Base-by-base conservation (phyloP, 2,113 vertebrate species). In the Trogon melanurus region DNA sequence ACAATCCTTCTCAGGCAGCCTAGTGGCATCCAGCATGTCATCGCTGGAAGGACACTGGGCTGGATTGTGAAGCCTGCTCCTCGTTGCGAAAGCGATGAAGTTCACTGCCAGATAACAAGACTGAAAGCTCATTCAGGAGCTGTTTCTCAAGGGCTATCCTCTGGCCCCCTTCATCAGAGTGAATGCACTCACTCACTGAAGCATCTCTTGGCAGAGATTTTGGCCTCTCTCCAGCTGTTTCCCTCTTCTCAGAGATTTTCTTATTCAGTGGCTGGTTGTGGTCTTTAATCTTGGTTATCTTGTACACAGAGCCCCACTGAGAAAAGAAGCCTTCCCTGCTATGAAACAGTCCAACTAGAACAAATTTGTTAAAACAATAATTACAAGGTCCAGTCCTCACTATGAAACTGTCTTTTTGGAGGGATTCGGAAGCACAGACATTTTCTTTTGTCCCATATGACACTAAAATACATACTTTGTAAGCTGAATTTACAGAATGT, bases 121-220 rank as follows among this genome's bases (percentile, higher is more conserved):
- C 83, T 85, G 34, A 91, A 94, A 90, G 66, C 93, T 96, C 86
- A 96, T 95, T 98, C 93, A 97, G 92, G 93, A 92, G 70, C 88
- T 94, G 85, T 96, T 94, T 96, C 93, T 96, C 83, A 97, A 97
- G 97, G 96, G 89, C 88, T 93, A 30, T 96, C 93, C 75, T 85
- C 83, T 96, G 85, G 74, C 71, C 58, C 65, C 47, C 62, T 73
- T 91, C 91, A 75, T 79, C 91, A 87, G 47, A 83, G 83, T 97
- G 94, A 96, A 98, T 98, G 89, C 83, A 85, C 86, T 96, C 93
- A 96, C 91, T 96, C 95, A 97, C 90, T 96, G 89, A 98, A 97
- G 92, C 74, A 96, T 91, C 95, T 96, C 91, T 97, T 97, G 96
- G 96, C 97, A 97, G 91, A 70, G 44, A 58, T 91, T 95, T 92